Percentiles rank a stretch among this genome's conserved stretches.
Evolutionary conservation across 2,797 vertebrate species (phyloP).

Genomic region (Macrochelys suwanniensis): DNA sequence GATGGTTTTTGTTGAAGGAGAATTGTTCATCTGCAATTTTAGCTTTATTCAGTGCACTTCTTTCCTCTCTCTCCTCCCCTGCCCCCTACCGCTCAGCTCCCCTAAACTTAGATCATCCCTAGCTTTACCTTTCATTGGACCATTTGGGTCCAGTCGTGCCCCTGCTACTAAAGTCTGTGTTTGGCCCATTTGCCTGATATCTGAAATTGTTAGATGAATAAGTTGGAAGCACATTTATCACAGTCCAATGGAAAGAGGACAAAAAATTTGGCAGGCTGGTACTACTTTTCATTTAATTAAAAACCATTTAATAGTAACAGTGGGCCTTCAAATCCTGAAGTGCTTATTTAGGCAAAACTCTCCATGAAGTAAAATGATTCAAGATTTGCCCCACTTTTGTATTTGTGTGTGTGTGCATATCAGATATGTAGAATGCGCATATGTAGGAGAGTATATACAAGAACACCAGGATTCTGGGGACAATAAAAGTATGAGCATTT

Average conservation of each 20-base stretch:
- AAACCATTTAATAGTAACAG: slow-evolving; percentile 44
- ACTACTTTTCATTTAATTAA: slow-evolving; percentile 62
- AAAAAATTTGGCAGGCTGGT: background rate
- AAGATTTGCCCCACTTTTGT: slow-evolving; percentile 10
- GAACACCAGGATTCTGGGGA: background rate
- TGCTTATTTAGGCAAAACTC: background rate
- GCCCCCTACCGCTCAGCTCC: background rate
- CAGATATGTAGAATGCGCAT: slow-evolving; percentile 31
- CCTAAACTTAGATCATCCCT: accelerated
- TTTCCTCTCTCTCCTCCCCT: background rate
- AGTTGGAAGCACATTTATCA: slow-evolving; percentile 14
- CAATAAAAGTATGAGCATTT: background rate
- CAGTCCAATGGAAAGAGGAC: background rate
- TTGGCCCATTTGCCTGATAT: background rate
- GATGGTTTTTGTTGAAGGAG: background rate
- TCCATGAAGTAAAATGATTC: slow-evolving; percentile 13
- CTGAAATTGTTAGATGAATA: accelerated
- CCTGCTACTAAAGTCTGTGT: background rate
- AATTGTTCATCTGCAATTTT: background rate
- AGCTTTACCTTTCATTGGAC: background rate
- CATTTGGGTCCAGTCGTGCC: background rate
- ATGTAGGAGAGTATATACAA: background rate
- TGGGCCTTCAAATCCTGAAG: slow-evolving; percentile 40
- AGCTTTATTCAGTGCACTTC: background rate
- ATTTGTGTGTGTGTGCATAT: background rate